Evolutionary conservation across 2,888 invertebrate species (phyloP).

Genomic region (Malachius bipustulatus): DNA sequence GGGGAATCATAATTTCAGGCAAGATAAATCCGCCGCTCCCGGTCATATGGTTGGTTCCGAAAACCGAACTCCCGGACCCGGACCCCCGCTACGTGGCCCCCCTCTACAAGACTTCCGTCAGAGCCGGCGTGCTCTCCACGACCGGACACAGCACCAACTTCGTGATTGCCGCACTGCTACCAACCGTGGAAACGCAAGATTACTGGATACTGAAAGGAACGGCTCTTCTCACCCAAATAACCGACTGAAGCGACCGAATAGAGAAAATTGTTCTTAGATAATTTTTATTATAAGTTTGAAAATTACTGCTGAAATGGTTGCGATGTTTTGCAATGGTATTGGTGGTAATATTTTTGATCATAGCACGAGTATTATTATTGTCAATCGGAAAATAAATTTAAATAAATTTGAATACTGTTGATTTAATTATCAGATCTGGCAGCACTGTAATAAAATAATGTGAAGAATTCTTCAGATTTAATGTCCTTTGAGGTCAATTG

Average conservation of each 20-base stretch:
- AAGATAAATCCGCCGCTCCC: constrained; percentile 67
- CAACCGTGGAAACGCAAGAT: constrained; percentile 49
- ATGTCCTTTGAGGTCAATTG: no score
- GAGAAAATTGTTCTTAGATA: neutral
- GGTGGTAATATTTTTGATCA: no score
- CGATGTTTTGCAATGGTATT: no score
- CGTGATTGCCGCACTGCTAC: constrained; percentile 65
- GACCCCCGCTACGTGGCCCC: constrained; percentile 63
- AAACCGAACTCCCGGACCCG: constrained; percentile 44
- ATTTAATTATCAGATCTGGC: no score
- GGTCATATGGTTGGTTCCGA: constrained; percentile 54
- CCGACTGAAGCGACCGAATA: constrained; percentile 45
- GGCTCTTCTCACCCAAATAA: constrained; percentile 71
- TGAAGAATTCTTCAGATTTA: no score
- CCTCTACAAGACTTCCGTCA: constrained; percentile 76
- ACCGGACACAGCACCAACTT: constrained; percentile 93
- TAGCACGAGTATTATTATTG: no score
- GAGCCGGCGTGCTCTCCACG: constrained; percentile 78
- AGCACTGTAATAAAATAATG: no score
- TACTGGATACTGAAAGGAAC: constrained; percentile 86
- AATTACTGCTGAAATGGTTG: no score
- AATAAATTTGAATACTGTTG: no score
- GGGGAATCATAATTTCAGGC: constrained; percentile 45
- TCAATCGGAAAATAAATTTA: no score
- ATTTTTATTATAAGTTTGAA: neutral